A percentile compares a stretch with the other conserved stretches of the same genome.
phyloP scores from a whole-genome alignment of 2,888 invertebrate species.

The Tachina grossa region DNA sequence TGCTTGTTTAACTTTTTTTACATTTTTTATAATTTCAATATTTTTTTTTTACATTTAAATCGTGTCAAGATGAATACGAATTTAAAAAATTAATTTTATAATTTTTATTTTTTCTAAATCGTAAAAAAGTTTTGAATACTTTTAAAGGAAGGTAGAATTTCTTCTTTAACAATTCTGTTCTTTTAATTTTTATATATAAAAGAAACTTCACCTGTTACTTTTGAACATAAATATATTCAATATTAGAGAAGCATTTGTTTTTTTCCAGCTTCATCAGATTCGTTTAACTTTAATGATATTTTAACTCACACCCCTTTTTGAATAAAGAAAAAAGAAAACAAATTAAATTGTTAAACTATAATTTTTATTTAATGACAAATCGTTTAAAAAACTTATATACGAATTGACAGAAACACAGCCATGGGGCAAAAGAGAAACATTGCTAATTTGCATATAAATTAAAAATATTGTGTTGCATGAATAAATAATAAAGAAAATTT shows the following conservation, averaged over 20 bases:
- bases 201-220: background rate
- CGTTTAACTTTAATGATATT: constrained; percentile 17
- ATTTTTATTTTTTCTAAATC: background rate
- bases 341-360: constrained; percentile 38
- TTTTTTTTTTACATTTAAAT: too few relatives aligned
- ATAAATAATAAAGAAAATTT: constrained; percentile 18
- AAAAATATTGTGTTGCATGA: constrained; percentile 49
- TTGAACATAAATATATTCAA: background rate
- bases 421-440: constrained; percentile 3
- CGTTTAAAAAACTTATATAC: constrained; percentile 31
- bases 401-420: constrained; percentile 23
- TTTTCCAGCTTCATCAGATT: constrained; percentile 4
- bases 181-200: background rate
- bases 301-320: constrained; percentile 46
- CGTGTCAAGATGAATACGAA: too few relatives aligned
- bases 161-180: background rate
- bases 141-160: background rate
- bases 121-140: background rate
- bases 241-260: background rate
- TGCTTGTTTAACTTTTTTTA: too few relatives aligned
- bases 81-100: too few relatives aligned
- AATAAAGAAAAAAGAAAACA: background rate
- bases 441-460: constrained; percentile 69
- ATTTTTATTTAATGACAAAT: constrained; percentile 62
- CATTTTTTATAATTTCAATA: too few relatives aligned